Percentiles rank a stretch among this genome's conserved stretches.
phyloP scores from a whole-genome alignment of 23 tunicate species.

The Halocynthia aurantium region DNA sequence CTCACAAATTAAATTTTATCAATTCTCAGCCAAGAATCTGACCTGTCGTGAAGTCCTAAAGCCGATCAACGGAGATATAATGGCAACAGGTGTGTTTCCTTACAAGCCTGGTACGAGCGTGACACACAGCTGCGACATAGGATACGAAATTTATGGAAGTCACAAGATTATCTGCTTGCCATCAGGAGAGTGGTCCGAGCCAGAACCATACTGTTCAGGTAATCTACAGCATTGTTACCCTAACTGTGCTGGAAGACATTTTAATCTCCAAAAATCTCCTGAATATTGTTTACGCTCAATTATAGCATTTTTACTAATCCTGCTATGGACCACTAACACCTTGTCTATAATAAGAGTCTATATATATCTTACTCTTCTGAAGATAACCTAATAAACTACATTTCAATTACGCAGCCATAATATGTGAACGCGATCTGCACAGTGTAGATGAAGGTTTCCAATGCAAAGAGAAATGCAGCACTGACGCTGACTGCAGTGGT shows the following conservation, averaged over 20 bases:
- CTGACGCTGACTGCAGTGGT: neutral
- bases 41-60: neutral
- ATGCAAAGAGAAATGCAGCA: neutral
- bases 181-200: conserved; percentile 1
- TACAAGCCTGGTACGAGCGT: neutral
- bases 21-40: too few species aligned
- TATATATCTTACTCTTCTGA: too few species aligned
- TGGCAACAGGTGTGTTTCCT: neutral
- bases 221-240: neutral
- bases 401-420: neutral
- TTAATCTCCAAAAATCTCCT: too few species aligned
- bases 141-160: neutral
- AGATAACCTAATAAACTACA: too few species aligned
- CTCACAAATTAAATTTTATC: too few species aligned
- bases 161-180: neutral
- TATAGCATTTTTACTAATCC: too few species aligned
- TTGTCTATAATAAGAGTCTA: too few species aligned
- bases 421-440: neutral
- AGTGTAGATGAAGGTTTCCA: conserved; percentile 2
- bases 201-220: conserved; percentile 12
- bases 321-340: too few species aligned
- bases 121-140: neutral
- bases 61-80: conserved; percentile 3
- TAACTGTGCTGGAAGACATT: too few species aligned
- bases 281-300: too few species aligned